Evolutionary conservation across 2,888 invertebrate species (phyloP).

Genomic region (Serripes groenlandicus): DNA sequence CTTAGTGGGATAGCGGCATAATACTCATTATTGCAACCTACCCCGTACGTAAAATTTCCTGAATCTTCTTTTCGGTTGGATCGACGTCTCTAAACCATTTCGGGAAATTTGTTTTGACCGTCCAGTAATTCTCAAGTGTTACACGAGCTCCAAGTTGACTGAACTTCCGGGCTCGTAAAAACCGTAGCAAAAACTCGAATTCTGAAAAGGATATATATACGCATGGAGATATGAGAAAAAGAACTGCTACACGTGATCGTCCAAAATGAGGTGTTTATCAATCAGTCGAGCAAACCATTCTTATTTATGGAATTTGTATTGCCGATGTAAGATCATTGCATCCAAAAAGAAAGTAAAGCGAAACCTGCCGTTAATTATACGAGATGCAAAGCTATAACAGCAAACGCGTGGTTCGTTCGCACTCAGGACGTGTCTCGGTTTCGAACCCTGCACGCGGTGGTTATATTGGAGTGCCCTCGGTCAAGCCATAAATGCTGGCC

Average conservation of each 20-base stretch:
- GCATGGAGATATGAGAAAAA: too few relatives aligned
- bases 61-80: constrained; percentile 41
- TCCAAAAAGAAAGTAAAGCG: too few relatives aligned
- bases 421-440: too few relatives aligned
- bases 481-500: too few relatives aligned
- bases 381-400: too few relatives aligned
- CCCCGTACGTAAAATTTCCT: constrained; percentile 59
- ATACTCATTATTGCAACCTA: constrained; percentile 5
- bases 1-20: not conserved
- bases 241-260: too few relatives aligned
- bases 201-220: constrained; percentile 54
- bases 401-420: too few relatives aligned
- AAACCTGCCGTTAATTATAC: too few relatives aligned
- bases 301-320: too few relatives aligned
- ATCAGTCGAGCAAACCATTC: not conserved
- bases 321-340: too few relatives aligned
- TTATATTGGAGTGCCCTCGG: too few relatives aligned
- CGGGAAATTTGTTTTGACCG: constrained; percentile 49
- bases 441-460: too few relatives aligned
- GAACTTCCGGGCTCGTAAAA: constrained; percentile 71
- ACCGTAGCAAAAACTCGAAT: constrained; percentile 66
- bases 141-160: constrained; percentile 69
- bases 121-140: constrained; percentile 66
- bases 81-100: constrained; percentile 66
- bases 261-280: not conserved